Evolutionary conservation across 2,797 vertebrate genomes (phyloP).

Genomic region (Pangasius macronema): DNA sequence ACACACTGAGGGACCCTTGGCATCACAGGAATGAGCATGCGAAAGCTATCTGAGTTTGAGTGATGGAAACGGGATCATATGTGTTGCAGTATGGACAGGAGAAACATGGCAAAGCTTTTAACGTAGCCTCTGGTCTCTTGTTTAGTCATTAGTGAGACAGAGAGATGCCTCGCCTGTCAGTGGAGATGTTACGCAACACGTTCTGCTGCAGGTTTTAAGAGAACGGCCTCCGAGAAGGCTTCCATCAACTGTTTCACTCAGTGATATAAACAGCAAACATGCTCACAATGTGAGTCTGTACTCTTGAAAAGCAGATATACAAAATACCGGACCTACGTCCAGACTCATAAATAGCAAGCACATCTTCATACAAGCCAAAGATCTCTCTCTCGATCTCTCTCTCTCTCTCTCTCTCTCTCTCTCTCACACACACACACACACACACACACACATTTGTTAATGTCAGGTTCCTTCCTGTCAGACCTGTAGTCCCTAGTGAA

Average conservation of each 20-base stretch:
- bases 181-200: conserved; percentile 69
- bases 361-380: conserved; percentile 17
- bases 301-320: conserved; percentile 1
- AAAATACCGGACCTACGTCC: not conserved
- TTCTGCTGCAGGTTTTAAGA: conserved; percentile 66
- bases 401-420: too few species aligned
- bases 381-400: too few species aligned
- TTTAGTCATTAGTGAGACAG: conserved; percentile 75
- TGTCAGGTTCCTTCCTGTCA: conserved; percentile 30
- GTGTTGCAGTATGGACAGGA: conserved; percentile 25
- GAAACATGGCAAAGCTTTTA: conserved; percentile 70
- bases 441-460: conserved; percentile 20
- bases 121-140: conserved; percentile 70
- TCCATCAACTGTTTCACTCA: conserved; percentile 33
- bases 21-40: conserved; percentile 32
- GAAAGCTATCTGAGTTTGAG: conserved; percentile 38
- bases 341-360: conserved; percentile 17
- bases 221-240: conserved; percentile 55
- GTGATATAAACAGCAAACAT: conserved; percentile 3
- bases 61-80: conserved; percentile 19
- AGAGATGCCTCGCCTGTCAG: conserved; percentile 69
- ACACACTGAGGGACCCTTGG: conserved; percentile 29
- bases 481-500: conserved; percentile 21
- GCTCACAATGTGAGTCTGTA: not conserved
- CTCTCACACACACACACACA: not conserved